phyloP scores from a whole-genome alignment of 2,113 vertebrate species.

The Rhinopomastus cyanomelas region DNA sequence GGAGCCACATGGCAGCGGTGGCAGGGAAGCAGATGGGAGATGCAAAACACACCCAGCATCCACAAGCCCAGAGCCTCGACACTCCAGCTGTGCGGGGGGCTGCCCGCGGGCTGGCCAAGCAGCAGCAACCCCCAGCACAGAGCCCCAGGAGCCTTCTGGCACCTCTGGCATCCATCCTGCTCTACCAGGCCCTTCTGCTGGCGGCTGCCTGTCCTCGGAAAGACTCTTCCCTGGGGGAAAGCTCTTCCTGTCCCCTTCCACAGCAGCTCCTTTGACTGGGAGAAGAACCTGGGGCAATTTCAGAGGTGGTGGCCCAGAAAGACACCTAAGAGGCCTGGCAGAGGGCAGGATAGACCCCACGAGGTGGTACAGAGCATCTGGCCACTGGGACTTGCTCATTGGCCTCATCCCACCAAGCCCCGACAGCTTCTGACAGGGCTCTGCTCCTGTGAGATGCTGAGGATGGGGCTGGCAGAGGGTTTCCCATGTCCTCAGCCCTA shows the following conservation, averaged over 20 bases:
- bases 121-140: background rate
- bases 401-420: background rate
- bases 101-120: background rate
- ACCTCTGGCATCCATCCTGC: background rate
- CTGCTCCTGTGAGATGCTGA: fast-evolving
- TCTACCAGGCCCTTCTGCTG: background rate
- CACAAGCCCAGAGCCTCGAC: fast-evolving
- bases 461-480: background rate
- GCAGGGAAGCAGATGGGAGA: background rate
- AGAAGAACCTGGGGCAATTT: too few species aligned
- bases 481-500: too few species aligned
- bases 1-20: background rate
- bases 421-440: background rate
- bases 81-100: background rate
- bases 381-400: background rate
- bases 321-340: background rate
- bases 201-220: background rate
- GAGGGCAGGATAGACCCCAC: background rate
- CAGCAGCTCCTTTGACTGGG: fast-evolving
- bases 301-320: background rate
- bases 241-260: background rate
- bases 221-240: background rate
- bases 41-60: background rate
- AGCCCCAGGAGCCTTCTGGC: background rate
- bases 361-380: background rate